phyloP scores from a whole-genome alignment of 2,888 invertebrate genomes.

The Nowickia ferox region DNA sequence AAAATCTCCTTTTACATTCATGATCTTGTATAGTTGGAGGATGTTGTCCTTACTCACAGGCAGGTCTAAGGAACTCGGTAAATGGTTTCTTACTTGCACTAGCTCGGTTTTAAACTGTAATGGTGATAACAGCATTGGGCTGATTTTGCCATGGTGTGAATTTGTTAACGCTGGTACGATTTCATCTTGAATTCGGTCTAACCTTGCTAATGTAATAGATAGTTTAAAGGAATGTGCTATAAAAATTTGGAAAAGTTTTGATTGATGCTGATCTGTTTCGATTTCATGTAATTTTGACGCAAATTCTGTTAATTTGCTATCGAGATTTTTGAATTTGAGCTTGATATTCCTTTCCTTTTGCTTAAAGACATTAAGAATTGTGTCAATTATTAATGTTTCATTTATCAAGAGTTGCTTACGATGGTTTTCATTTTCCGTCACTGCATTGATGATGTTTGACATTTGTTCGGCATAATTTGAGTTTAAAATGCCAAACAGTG shows the following conservation, averaged over 20 bases:
- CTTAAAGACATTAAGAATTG: not conserved
- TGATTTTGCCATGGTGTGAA: conserved; percentile 10
- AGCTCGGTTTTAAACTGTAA: conserved; percentile 17
- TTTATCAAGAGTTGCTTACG: conserved; percentile 8
- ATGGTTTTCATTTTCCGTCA: not conserved
- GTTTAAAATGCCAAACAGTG: too few relatives aligned
- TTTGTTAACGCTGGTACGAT: conserved; percentile 18
- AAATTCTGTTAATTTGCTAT: conserved; percentile 6
- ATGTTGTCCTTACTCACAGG: conserved; percentile 13
- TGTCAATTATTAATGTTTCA: conserved; percentile 9
- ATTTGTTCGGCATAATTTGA: too few relatives aligned
- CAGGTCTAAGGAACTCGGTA: conserved; percentile 21
- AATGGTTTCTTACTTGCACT: conserved; percentile 23
- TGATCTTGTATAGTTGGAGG: conserved; percentile 17
- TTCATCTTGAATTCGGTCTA: conserved; percentile 11
- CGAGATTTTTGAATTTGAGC: not conserved
- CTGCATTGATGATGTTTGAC: too few relatives aligned
- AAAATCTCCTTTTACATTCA: conserved; percentile 34
- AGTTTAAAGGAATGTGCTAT: conserved; percentile 6
- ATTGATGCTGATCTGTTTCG: conserved; percentile 1
- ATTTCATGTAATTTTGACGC: not conserved
- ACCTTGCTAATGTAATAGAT: conserved; percentile 19
- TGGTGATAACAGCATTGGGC: not conserved
- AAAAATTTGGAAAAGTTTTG: not conserved
- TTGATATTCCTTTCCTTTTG: conserved; percentile 1